Conservation (phyloP, 2,113 vertebrate genomes). For the Dunckerocampus dactyliophorus region DNA sequence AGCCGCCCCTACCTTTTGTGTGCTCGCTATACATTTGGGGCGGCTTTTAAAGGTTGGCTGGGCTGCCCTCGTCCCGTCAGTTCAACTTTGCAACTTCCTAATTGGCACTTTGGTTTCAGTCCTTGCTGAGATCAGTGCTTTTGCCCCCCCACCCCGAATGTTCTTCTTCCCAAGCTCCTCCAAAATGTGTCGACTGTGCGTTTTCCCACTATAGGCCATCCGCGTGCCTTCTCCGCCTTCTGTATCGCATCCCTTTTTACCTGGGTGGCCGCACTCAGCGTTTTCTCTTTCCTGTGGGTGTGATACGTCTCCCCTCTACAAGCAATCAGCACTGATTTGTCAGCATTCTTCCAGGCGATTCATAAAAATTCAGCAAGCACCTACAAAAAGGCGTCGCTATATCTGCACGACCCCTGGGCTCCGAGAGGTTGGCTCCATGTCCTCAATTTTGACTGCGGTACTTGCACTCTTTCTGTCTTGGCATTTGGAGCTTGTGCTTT, state of each 20-base stretch:
- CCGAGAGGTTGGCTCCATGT: conserved; percentile 11
- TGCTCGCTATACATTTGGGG: conserved; percentile 41
- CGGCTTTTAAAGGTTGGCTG: conserved; percentile 56
- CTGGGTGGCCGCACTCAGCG: conserved; percentile 72
- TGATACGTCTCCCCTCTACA: conserved; percentile 71
- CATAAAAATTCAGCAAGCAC: conserved; percentile 75
- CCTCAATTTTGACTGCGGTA: conserved; percentile 7
- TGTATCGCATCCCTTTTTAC: conserved; percentile 42
- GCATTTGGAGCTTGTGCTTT: no score
- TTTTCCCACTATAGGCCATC: conserved; percentile 59
- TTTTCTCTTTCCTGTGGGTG: conserved; percentile 79
- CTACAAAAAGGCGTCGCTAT: conserved; percentile 63
- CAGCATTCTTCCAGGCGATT: conserved; percentile 73
- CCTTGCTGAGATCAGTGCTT: conserved; percentile 74
- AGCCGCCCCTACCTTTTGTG: background rate
- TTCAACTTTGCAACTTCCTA: conserved; percentile 68
- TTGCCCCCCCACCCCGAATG: conserved; percentile 39
- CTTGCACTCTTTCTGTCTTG: background rate
- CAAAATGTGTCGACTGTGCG: conserved; percentile 72
- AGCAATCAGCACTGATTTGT: conserved; percentile 80
- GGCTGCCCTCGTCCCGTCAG: conserved; percentile 56
- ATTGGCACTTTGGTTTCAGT: conserved; percentile 74
- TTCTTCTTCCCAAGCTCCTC: conserved; percentile 67
- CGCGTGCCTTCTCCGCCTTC: conserved; percentile 35
- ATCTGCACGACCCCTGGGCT: conserved; percentile 30